A percentile compares a stretch with the other conserved stretches of the same genome.
These are phyloP conservation scores for Epizoanthus ramosus DNA, from an alignment of 92 coral and sea anemone species.

Conservation along the genomic window DNA sequence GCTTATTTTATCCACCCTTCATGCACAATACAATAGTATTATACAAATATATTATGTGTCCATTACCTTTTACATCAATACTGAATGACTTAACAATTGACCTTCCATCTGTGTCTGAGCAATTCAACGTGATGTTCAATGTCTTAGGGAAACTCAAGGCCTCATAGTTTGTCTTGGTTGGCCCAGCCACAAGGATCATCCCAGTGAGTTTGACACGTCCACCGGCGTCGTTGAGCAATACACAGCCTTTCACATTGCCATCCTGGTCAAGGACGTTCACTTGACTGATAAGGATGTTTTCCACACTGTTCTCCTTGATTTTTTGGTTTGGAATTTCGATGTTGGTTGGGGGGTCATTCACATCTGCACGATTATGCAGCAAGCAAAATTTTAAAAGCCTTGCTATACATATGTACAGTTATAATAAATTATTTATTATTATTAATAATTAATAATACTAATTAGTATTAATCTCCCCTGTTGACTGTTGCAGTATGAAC, in stretches of 20 bases:
- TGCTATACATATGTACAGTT: too few species aligned
- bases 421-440: too few species aligned
- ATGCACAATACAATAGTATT: not conserved
- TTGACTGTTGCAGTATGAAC: too few species aligned
- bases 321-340: slow-evolving; percentile 61
- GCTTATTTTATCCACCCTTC: not conserved
- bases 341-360: slow-evolving; percentile 89
- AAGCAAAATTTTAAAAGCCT: too few species aligned
- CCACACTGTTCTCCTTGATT: slow-evolving; percentile 70
- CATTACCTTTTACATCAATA: slow-evolving; percentile 68
- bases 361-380: slow-evolving; percentile 47
- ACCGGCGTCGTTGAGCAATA: slow-evolving; percentile 66
- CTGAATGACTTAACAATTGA: slow-evolving; percentile 56
- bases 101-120: slow-evolving; percentile 76
- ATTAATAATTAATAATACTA: too few species aligned
- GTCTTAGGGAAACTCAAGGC: slow-evolving; percentile 51
- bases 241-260: slow-evolving; percentile 68
- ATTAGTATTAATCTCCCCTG: too few species aligned
- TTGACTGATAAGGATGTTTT: slow-evolving; percentile 63
- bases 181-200: slow-evolving; percentile 74
- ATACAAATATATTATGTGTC: not conserved
- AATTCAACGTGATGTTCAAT: slow-evolving; percentile 62
- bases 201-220: slow-evolving; percentile 62
- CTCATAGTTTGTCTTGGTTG: slow-evolving; percentile 79
- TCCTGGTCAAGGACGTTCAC: slow-evolving; percentile 79